Conservation (phyloP, 2,888 invertebrate species). For the Auanema freiburgensis region DNA sequence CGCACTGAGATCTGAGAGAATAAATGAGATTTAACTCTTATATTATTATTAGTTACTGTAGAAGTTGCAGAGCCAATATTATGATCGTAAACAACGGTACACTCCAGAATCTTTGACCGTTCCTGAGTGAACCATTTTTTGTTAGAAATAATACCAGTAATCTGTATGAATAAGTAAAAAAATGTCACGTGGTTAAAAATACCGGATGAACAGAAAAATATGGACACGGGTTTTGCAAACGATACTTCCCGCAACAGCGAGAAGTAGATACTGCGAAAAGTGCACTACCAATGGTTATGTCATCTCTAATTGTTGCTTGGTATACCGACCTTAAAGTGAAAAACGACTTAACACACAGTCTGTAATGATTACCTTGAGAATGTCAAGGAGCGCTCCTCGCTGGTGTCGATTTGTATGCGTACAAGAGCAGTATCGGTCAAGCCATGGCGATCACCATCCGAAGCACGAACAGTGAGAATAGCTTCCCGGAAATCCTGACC, state of each 20-base stretch:
- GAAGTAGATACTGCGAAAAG: slow-evolving; percentile 26
- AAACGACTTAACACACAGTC: no score
- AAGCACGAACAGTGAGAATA: slow-evolving; percentile 80
- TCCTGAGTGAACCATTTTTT: slow-evolving; percentile 40
- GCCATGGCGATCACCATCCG: slow-evolving; percentile 54
- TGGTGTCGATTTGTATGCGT: slow-evolving; percentile 73
- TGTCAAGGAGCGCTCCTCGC: slow-evolving; percentile 18
- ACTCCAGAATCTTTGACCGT: slow-evolving; percentile 32
- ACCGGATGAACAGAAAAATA: slow-evolving; percentile 40
- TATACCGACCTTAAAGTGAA: no score
- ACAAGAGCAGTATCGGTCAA: slow-evolving; percentile 76
- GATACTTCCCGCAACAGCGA: slow-evolving; percentile 27
- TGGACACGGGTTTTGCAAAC: slow-evolving; percentile 24
- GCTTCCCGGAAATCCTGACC: slow-evolving; percentile 73
- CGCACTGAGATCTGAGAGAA: slow-evolving; percentile 32
- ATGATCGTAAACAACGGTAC: slow-evolving; percentile 20
- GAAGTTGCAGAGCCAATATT: background rate
- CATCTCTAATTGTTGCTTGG: slow-evolving; percentile 18
- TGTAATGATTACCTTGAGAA: slow-evolving; percentile 23
- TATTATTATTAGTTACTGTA: background rate
- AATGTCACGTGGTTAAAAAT: background rate
- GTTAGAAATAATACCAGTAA: slow-evolving; percentile 38
- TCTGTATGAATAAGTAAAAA: background rate
- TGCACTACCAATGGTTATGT: slow-evolving; percentile 33
- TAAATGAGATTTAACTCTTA: background rate